Evolutionary conservation across 2,113 vertebrate species (phyloP).

Genomic region (Meriones unguiculatus): DNA sequence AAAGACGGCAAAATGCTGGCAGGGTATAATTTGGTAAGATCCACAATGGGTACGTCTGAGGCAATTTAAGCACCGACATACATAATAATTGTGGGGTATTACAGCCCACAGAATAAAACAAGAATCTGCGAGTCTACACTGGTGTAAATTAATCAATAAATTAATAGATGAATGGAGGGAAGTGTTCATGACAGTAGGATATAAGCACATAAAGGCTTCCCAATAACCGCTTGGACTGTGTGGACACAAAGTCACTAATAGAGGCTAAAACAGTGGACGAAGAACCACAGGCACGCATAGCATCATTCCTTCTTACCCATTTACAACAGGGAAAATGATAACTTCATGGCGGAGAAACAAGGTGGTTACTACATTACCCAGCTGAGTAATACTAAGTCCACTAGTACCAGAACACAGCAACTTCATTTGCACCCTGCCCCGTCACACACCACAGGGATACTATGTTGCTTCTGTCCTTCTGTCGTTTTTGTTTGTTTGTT

Average conservation of each 20-base stretch:
- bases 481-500: not conserved
- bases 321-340: not conserved
- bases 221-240: not conserved
- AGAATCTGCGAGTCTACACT: not conserved
- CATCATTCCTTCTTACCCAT: not conserved
- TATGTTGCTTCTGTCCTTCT: not conserved
- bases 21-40: not conserved
- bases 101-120: not conserved
- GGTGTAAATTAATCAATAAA: not conserved
- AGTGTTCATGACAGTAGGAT: not conserved
- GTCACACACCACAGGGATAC: not conserved
- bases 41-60: not conserved
- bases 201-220: not conserved
- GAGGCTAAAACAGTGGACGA: not conserved
- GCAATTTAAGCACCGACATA: not conserved
- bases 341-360: not conserved
- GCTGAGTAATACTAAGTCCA: not conserved
- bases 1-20: not conserved
- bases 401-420: not conserved
- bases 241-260: not conserved
- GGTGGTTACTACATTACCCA: not conserved
- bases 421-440: fast-evolving
- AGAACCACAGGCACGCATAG: not conserved
- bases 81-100: not conserved
- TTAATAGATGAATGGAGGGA: not conserved